These are phyloP conservation scores for Amphipoea lucens DNA, from an alignment of 2,888 invertebrate genomes.

Conservation along the genomic window DNA sequence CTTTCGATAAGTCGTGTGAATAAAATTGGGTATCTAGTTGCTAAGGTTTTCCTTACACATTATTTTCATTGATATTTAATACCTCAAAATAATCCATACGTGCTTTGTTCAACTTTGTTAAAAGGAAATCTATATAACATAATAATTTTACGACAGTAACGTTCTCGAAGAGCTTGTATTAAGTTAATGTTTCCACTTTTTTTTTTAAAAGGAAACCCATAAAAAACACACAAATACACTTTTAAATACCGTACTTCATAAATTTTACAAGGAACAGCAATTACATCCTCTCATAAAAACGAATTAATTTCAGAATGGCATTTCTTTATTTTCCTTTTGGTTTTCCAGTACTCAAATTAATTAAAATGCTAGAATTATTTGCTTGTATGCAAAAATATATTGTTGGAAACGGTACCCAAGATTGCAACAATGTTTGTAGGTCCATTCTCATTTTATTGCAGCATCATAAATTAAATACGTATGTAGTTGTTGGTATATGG, in stretches of 20 bases:
- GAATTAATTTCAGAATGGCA: constrained; percentile 45
- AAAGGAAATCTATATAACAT: not conserved
- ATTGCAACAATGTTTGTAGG: constrained; percentile 32
- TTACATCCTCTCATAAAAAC: constrained; percentile 45
- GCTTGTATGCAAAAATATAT: constrained; percentile 10
- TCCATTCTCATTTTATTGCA: constrained; percentile 48
- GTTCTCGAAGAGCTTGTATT: not conserved
- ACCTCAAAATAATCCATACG: not conserved
- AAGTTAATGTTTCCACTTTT: not conserved
- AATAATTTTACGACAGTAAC: not conserved
- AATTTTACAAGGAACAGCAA: constrained; percentile 36
- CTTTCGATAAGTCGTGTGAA: not conserved
- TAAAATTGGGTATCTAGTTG: not conserved
- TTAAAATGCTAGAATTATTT: constrained; percentile 39
- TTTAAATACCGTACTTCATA: constrained; percentile 35
- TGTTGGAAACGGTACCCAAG: constrained; percentile 1
- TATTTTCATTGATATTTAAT: not conserved
- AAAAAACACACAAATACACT: constrained; percentile 1
- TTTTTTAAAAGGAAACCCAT: not conserved
- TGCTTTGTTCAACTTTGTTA: not conserved
- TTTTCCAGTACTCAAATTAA: constrained; percentile 39
- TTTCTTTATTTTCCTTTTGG: constrained; percentile 1
- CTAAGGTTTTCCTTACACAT: not conserved
- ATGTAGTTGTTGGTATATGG: not conserved
- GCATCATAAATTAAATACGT: constrained; percentile 30